Conservation (phyloP, 2,113 vertebrate species). For the Elaphurus davidianus region DNA sequence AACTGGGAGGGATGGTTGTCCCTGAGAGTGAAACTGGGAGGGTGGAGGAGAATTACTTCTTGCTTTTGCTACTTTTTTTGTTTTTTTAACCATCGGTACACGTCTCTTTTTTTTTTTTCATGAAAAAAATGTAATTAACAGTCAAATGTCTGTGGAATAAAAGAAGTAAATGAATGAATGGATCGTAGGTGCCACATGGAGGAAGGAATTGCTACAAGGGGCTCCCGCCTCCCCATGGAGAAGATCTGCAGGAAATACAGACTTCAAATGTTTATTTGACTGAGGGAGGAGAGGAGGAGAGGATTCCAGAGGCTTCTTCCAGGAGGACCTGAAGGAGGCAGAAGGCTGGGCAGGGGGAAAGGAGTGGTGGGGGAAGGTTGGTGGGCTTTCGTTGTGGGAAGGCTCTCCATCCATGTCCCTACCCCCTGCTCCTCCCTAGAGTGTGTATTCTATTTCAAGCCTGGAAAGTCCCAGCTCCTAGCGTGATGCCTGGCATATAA, state of each 20-base stretch:
- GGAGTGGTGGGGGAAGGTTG: neutral
- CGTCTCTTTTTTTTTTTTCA: neutral
- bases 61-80: neutral
- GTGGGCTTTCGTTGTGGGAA: neutral
- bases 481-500: neutral
- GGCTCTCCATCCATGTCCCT: neutral
- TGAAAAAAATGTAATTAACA: neutral
- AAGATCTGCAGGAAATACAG: neutral
- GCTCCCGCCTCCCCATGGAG: fast-evolving
- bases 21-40: neutral
- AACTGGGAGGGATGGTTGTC: neutral
- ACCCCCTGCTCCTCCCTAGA: neutral
- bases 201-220: neutral
- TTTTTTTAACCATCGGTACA: neutral
- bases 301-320: neutral
- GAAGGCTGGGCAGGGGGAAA: neutral
- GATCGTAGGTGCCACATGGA: neutral
- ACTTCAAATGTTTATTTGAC: fast-evolving
- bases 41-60: neutral
- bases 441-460: neutral
- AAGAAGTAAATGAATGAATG: neutral
- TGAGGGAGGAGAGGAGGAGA: too few species aligned
- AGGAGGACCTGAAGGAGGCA: neutral
- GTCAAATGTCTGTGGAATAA: neutral
- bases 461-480: neutral